A percentile compares a stretch with the other conserved stretches of the same genome.
These are phyloP conservation scores for Ooceraea biroi DNA, from an alignment of 1,140 invertebrate species.

Conservation along the genomic window DNA sequence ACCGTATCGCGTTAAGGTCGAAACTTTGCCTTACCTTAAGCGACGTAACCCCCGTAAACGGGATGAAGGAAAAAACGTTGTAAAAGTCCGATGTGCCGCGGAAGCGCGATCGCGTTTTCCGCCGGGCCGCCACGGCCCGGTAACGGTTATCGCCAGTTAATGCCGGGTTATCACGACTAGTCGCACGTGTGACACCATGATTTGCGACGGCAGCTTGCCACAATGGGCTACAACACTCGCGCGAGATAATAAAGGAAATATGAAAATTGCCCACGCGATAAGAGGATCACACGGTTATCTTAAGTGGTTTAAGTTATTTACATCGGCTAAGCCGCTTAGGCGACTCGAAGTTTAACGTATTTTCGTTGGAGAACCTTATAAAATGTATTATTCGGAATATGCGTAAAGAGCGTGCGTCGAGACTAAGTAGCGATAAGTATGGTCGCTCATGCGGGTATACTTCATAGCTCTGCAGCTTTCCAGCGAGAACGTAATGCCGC, in stretches of 20 bases:
- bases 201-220: constrained; percentile 32
- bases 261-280: constrained; percentile 51
- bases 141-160: constrained; percentile 43
- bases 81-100: constrained; percentile 39
- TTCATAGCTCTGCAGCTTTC: too few relatives aligned
- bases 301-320: constrained; percentile 57
- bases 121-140: neutral
- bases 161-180: constrained; percentile 21
- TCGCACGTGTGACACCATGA: constrained; percentile 30
- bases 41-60: constrained; percentile 25
- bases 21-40: neutral
- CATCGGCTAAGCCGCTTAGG: constrained; percentile 49
- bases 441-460: too few relatives aligned
- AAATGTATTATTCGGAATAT: constrained; percentile 5
- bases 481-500: too few relatives aligned
- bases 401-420: neutral
- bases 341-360: constrained; percentile 36
- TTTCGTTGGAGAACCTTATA: constrained; percentile 22
- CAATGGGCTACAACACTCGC: constrained; percentile 33
- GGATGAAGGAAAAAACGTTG: constrained; percentile 29
- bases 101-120: constrained; percentile 31
- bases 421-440: neutral
- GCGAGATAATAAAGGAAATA: constrained; percentile 55
- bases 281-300: constrained; percentile 56
- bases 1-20: neutral